These are phyloP conservation scores for Rhagonycha lutea DNA, from an alignment of 2,888 invertebrate species.

Conservation along the genomic window DNA sequence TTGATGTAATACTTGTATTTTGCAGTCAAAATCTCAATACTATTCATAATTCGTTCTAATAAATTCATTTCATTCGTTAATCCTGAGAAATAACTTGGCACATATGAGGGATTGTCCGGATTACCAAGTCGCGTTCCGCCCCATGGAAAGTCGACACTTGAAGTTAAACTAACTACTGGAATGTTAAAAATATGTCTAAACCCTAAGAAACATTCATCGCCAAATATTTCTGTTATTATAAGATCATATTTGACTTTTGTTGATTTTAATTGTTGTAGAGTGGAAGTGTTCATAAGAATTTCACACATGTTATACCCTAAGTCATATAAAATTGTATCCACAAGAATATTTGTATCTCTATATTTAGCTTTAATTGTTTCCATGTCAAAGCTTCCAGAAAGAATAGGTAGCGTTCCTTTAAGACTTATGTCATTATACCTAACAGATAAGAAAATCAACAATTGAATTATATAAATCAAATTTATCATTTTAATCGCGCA, in stretches of 20 bases:
- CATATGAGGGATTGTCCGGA: neutral
- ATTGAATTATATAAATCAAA: no score
- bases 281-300: neutral
- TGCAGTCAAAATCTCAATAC: neutral
- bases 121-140: neutral
- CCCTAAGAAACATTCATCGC: conserved; percentile 63
- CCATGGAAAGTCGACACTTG: neutral
- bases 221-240: conserved; percentile 62
- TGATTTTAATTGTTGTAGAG: conserved; percentile 32
- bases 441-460: neutral
- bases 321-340: neutral
- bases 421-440: neutral
- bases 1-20: neutral
- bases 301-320: neutral
- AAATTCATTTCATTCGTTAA: conserved; percentile 7
- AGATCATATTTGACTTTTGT: conserved; percentile 60
- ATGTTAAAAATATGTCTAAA: conserved; percentile 39
- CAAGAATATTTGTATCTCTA: neutral
- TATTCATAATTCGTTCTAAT: neutral
- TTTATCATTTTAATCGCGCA: no score
- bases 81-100: conserved; percentile 38
- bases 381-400: neutral
- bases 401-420: neutral
- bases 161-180: conserved; percentile 42
- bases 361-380: neutral